Evolutionary conservation across 2,113 vertebrate species (phyloP), one percentile per base, ranked within the genome.

Genomic region (Anthoscopus minutus): DNA sequence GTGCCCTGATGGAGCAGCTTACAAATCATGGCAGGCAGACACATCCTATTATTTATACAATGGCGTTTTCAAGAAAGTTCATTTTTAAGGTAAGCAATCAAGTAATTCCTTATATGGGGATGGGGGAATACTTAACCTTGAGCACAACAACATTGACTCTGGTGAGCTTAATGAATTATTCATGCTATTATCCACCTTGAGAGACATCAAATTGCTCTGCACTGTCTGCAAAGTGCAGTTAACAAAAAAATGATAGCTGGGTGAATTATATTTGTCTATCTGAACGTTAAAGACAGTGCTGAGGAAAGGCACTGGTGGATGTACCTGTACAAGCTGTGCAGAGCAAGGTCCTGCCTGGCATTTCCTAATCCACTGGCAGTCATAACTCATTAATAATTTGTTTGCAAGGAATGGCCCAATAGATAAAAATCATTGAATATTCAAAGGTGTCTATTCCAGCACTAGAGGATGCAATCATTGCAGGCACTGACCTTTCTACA

Each of bases 121-220:
- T 67, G 76, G 82, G 65, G 74, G 82, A 95, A 90, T 96, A 93
- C 80, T 97, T 97, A 97, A 96, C 93, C 94, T 97, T 97, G 93
- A 97, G 78, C 92, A 92, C 89, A 79, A 94, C 64, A 79, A 71
- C 84, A 93, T 94, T 94, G 93, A 84, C 86, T 80, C 76, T 62
- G 25, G 88, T 45, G 57, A 96, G 73, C 76, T 91, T 92, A 82
- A 97, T 97, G 95, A 97, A 97, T 97, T 97, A 97, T 97, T 98
- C 95, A 97, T 95, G 81, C 45, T 92, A 74, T 94, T 97, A 96
- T 77, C 81, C 88, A 95, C 74, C 87, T 90, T 92, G 77, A 96
- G 94, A 96, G 79, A 66, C 67, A 97, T 93, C 76, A 94, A 83
- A 97, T 95, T 45, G 15, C 89, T 86, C 88, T 88, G 53, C 85